phyloP scores from a whole-genome alignment of 1,140 invertebrate species.

The Matsumurasca onukii region DNA sequence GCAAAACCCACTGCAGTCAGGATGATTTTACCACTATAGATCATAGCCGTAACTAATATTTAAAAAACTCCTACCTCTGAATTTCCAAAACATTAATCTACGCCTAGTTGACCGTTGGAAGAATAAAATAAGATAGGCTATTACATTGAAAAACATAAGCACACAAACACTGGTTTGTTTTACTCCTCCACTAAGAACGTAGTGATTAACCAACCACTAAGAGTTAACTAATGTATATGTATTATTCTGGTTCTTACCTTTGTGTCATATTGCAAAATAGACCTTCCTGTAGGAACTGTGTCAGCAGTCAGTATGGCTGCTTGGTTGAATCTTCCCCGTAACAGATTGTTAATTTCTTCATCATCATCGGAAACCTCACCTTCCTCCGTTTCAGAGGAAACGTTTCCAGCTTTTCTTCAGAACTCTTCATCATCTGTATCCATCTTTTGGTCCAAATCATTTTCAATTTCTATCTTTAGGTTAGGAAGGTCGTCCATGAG shows the following conservation, averaged over 20 bases:
- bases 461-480: conserved; percentile 41
- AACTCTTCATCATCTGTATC: conserved; percentile 33
- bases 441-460: conserved; percentile 38
- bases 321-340: neutral
- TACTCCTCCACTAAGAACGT: too few relatives aligned
- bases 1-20: too few relatives aligned
- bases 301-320: neutral
- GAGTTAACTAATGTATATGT: too few relatives aligned
- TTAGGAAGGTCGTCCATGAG: conserved; percentile 31
- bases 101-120: too few relatives aligned
- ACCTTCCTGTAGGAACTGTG: neutral
- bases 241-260: conserved; percentile 18
- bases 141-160: too few relatives aligned
- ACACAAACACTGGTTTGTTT: too few relatives aligned
- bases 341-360: conserved; percentile 4
- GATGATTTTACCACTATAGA: too few relatives aligned
- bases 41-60: too few relatives aligned
- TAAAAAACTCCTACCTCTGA: too few relatives aligned
- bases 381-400: conserved; percentile 30
- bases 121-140: too few relatives aligned
- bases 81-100: too few relatives aligned
- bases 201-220: too few relatives aligned
- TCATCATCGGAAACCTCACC: conserved; percentile 37
- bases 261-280: conserved; percentile 19
- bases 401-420: conserved; percentile 15